Evolutionary conservation across 2,797 vertebrate species (phyloP), one percentile per base, ranked within the genome.

Genomic region (Onychomys arenicola): DNA sequence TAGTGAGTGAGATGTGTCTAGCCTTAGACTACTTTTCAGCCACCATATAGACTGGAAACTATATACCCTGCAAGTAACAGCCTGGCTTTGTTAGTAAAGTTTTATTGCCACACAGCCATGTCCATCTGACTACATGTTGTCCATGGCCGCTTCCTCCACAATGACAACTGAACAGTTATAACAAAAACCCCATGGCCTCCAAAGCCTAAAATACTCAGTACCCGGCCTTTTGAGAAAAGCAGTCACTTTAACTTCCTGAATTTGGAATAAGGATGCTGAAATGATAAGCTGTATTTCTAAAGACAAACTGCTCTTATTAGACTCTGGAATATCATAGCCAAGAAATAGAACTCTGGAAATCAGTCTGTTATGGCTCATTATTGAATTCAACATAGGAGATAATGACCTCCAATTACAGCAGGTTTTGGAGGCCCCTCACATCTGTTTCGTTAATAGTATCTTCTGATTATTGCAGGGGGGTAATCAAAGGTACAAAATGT

Each of bases 11-110:
- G 49, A 21, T 73, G 29, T 63, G 34, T 57, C 29, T 78, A 65
- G 8, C 55, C 52, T 71, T n/a, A 59, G 65, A 67, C 43, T 19
- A 57, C 16, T 4, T 84, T 69, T 34, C 12, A 49, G 7, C 46
- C 29, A 73, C 32, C 37, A n/a, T 4, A 25, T 55, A 9, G 23
- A 49, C 57, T 71, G 23, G 4, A 27, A 77, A 34, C 77, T 55
- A 49, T 37, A 61, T 32, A 91, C 10, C 55, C 63, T 69, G 10
- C 55, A 52, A 34, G 25, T 73, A 23, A 27, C 59, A 83, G 12
- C 80, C 67, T 83, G 6, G 23, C 37, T 91, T 57, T 90, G 37
- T 92, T 89, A 95, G 67, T 94, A 84, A 95, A 87, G 52, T 80
- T 92, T 84, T 73, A 57, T 73, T 63, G 40, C 63, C 43, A 80